Evolutionary conservation across 2,113 vertebrate genomes (phyloP).

Genomic region (Petroica traversi): DNA sequence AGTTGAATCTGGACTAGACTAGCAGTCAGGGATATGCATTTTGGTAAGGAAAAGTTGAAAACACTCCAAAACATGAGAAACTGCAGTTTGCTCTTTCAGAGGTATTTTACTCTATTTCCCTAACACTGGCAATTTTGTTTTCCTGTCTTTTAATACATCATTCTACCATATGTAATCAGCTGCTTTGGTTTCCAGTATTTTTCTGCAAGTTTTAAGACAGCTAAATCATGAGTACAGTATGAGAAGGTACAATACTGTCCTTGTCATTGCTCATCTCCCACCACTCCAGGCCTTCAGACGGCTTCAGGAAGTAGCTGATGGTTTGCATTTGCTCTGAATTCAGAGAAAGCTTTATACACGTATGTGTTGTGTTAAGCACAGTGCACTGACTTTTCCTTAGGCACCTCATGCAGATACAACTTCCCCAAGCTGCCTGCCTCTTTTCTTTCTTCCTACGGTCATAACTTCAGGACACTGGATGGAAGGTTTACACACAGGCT

Average conservation of each 20-base stretch:
- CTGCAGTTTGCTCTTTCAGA: not conserved
- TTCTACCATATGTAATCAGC: not conserved
- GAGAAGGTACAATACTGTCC: not conserved
- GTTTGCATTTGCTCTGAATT: not conserved
- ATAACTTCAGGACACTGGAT: not conserved
- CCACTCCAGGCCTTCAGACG: not conserved
- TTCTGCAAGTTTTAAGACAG: not conserved
- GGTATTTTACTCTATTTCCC: not conserved
- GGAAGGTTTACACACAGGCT: not conserved
- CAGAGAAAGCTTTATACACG: not conserved
- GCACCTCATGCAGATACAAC: not conserved
- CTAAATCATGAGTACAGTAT: not conserved
- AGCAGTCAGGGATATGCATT: not conserved
- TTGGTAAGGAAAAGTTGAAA: not conserved
- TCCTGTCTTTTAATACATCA: not conserved
- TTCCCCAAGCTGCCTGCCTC: not conserved
- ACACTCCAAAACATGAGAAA: not conserved
- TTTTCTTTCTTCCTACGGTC: not conserved
- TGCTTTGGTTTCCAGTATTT: not conserved
- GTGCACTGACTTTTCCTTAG: not conserved
- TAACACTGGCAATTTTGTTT: not conserved
- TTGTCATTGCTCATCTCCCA: not conserved
- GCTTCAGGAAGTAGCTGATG: not conserved
- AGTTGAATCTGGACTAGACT: not conserved
- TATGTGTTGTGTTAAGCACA: not conserved